Conservation (phyloP, 2,113 vertebrate genomes). For the Dicerorhinus sumatrensis region DNA sequence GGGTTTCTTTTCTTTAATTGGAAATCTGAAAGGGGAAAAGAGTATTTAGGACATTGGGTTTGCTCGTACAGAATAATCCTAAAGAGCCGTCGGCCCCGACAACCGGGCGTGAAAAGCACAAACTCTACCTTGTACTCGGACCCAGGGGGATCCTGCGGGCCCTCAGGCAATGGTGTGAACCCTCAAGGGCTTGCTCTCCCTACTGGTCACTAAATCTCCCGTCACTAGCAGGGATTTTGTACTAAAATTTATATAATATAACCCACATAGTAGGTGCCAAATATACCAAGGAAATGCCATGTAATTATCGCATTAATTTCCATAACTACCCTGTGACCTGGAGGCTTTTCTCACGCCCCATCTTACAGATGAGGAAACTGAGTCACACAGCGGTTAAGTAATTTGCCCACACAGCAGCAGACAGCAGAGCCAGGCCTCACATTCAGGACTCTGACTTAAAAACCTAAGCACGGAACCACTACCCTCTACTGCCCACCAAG, state of each 20-base stretch:
- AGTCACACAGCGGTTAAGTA: neutral
- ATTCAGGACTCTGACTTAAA: neutral
- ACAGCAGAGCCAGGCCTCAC: neutral
- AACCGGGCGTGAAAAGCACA: neutral
- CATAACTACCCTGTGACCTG: neutral
- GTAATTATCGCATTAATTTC: neutral
- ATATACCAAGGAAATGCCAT: neutral
- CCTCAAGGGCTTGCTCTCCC: neutral
- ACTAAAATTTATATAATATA: neutral
- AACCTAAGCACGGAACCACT: neutral
- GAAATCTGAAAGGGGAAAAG: neutral
- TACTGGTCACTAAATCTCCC: neutral
- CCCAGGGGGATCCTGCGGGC: neutral
- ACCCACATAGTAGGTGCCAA: neutral
- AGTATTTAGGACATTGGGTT: neutral
- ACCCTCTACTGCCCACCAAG: neutral
- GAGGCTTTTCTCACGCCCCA: neutral
- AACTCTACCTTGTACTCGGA: neutral
- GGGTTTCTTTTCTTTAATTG: neutral
- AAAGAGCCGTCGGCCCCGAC: neutral
- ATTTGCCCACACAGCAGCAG: neutral
- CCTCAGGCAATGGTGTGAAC: no score
- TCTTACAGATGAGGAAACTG: constrained; percentile 14
- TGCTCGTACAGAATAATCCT: neutral
- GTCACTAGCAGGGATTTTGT: neutral